Evolutionary conservation across 1,140 invertebrate species (phyloP).

Genomic region (Drosophila quadrilineata): DNA sequence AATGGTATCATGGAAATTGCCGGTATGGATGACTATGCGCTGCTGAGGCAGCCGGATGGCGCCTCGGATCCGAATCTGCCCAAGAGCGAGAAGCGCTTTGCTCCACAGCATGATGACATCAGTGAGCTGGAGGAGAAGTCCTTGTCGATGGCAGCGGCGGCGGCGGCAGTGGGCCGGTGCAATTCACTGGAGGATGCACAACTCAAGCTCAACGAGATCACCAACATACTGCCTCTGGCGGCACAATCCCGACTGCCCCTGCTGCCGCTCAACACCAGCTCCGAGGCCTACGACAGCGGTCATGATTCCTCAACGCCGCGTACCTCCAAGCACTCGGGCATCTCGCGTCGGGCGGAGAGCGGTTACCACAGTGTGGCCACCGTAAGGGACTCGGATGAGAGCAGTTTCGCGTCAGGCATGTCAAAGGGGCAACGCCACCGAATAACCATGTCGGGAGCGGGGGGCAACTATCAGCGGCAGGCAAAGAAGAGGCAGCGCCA

Average conservation of each 20-base stretch:
- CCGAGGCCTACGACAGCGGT: constrained; percentile 89
- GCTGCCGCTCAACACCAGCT: constrained; percentile 73
- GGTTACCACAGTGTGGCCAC: constrained; percentile 91
- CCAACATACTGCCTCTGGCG: constrained; percentile 81
- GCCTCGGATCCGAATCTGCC: constrained; percentile 94
- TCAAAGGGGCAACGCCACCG: constrained; percentile 85
- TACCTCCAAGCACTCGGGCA: constrained; percentile 89
- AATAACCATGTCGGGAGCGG: constrained; percentile 82
- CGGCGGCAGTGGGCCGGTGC: constrained; percentile 81
- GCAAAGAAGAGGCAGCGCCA: constrained; percentile 71
- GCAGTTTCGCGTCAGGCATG: constrained; percentile 90
- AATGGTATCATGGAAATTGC: constrained; percentile 83
- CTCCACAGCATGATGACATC: constrained; percentile 67
- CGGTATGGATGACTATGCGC: constrained; percentile 85
- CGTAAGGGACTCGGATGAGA: constrained; percentile 91
- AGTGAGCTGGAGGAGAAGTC: constrained; percentile 82
- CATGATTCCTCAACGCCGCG: constrained; percentile 89
- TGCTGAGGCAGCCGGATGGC: constrained; percentile 92
- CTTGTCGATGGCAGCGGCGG: constrained; percentile 76
- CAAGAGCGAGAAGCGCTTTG: constrained; percentile 84
- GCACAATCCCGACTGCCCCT: constrained; percentile 81
- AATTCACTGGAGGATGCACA: constrained; percentile 87
- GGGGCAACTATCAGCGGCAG: constrained; percentile 70
- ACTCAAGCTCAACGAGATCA: constrained; percentile 81
- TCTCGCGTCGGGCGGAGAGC: constrained; percentile 89